These are phyloP conservation scores for Yponomeuta sedellus DNA, from an alignment of 2,888 invertebrate species.

Conservation along the genomic window DNA sequence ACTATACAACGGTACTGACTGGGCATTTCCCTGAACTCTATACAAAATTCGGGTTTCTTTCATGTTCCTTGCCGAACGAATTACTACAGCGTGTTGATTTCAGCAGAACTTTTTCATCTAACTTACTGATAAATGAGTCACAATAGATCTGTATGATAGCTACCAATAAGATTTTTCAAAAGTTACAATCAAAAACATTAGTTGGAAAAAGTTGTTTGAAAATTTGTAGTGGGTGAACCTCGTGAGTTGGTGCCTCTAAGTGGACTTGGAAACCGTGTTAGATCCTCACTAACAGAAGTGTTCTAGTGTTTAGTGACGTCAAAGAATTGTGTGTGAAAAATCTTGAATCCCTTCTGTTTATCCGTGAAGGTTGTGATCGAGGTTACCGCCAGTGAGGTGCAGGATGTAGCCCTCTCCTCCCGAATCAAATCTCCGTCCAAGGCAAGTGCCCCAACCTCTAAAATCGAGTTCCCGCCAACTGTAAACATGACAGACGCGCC, in stretches of 20 bases:
- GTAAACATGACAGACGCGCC: constrained; percentile 49
- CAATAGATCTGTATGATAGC: constrained; percentile 29
- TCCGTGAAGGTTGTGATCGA: constrained; percentile 42
- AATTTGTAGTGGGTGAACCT: constrained; percentile 14
- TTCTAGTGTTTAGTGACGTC: neutral
- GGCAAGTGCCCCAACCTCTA: neutral
- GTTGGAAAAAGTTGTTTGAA: constrained; percentile 45
- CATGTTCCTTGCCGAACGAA: constrained; percentile 57
- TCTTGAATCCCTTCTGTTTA: neutral
- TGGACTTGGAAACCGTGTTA: neutral
- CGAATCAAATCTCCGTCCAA: neutral
- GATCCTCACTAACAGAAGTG: neutral
- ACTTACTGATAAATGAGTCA: constrained; percentile 25
- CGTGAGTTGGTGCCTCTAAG: constrained; percentile 4
- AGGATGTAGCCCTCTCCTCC: constrained; percentile 53
- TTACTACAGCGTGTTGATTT: constrained; percentile 47
- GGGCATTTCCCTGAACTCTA: constrained; percentile 74
- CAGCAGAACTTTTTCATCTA: constrained; percentile 36
- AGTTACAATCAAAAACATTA: constrained; percentile 38
- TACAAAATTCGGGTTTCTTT: constrained; percentile 75
- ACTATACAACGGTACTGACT: constrained; percentile 74
- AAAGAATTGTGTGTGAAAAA: constrained; percentile 8
- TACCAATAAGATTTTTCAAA: constrained; percentile 48
- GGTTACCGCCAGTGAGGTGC: constrained; percentile 32
- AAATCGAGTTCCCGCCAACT: neutral